Percentiles rank a stretch among this genome's conserved stretches.
phyloP scores from a whole-genome alignment of 2,888 invertebrate genomes.

The Tiliacea citrago region DNA sequence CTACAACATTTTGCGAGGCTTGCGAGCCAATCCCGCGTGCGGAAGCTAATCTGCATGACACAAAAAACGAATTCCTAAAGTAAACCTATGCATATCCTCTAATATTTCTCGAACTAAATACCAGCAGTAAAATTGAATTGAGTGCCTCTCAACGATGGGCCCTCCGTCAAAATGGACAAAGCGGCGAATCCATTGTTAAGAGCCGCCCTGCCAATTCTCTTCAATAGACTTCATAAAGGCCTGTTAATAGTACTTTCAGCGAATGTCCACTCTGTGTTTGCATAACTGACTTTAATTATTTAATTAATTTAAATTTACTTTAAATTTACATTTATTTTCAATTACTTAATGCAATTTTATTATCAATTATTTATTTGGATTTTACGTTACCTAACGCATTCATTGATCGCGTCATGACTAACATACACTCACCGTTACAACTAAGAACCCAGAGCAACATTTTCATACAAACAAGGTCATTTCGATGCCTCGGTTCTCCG shows the following conservation, averaged over 20 bases:
- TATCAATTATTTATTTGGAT: too few relatives aligned
- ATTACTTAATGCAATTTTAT: too few relatives aligned
- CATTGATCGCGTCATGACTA: too few relatives aligned
- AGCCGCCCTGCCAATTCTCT: constrained; percentile 50
- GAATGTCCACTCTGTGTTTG: constrained; percentile 42
- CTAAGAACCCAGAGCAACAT: too few relatives aligned
- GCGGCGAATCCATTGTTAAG: constrained; percentile 56
- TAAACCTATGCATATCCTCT: constrained; percentile 22
- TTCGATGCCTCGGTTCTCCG: too few relatives aligned
- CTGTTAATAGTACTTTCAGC: constrained; percentile 26
- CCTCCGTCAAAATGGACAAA: constrained; percentile 54
- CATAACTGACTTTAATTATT: constrained; percentile 29
- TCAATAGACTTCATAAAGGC: constrained; percentile 60
- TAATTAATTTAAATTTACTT: too few relatives aligned
- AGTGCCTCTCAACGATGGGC: constrained; percentile 30
- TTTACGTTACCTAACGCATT: too few relatives aligned
- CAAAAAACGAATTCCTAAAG: not conserved
- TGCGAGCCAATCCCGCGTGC: not conserved
- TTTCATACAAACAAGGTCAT: too few relatives aligned
- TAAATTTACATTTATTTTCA: too few relatives aligned
- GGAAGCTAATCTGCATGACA: not conserved
- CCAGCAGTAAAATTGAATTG: constrained; percentile 47
- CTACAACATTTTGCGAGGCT: not conserved
- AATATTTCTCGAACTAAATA: constrained; percentile 44
- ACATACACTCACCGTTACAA: too few relatives aligned